phyloP scores from a whole-genome alignment of 2,797 vertebrate species.

The Molossus molossus region DNA sequence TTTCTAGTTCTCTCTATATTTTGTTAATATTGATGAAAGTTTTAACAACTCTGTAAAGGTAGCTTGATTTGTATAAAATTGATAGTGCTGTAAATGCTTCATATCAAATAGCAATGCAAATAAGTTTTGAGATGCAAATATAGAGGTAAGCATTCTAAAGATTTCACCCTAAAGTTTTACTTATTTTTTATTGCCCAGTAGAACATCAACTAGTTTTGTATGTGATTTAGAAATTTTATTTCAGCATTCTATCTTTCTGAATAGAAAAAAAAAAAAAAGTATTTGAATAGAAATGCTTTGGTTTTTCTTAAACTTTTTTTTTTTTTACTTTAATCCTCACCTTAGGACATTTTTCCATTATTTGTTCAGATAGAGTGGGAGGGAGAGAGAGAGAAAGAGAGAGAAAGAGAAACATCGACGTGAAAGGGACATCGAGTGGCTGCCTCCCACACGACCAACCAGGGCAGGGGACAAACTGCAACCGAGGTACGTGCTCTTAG shows the following conservation, averaged over 20 bases:
- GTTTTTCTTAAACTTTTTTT: neutral
- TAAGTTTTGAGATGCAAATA: neutral
- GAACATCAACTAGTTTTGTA: neutral
- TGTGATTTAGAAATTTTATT: conserved; percentile 2
- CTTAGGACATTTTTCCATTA: no score
- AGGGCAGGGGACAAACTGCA: no score
- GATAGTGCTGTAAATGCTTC: neutral
- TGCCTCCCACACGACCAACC: no score
- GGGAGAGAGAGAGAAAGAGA: no score
- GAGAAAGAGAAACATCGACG: no score
- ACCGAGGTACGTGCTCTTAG: no score
- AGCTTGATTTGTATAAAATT: neutral
- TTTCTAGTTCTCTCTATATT: neutral
- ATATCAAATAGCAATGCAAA: neutral
- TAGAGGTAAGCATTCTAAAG: neutral
- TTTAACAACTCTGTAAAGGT: neutral
- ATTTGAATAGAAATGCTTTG: neutral
- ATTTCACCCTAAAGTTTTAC: neutral
- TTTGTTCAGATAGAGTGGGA: no score
- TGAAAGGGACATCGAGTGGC: no score
- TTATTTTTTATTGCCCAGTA: neutral
- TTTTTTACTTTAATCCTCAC: no score
- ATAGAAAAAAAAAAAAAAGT: neutral
- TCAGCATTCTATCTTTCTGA: neutral
- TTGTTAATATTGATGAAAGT: neutral